Evolutionary conservation across 2,888 invertebrate species (phyloP), one percentile per base, ranked within the genome.

Genomic region (Xiphydria camelus): DNA sequence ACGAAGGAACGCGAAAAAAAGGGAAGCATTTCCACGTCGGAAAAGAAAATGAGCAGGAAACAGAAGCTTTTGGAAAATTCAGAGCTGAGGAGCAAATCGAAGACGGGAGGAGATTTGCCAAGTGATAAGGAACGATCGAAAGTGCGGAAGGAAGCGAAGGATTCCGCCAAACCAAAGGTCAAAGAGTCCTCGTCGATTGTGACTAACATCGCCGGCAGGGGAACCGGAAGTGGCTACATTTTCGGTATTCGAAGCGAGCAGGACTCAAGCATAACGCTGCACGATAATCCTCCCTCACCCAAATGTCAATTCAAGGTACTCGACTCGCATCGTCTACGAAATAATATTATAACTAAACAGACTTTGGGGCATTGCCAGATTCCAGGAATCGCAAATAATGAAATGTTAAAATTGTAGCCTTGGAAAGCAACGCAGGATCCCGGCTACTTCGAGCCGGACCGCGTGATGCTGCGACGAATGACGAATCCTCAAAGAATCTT

Each of bases 401-500:
- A 23, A 42, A 39, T 21, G 32, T 25, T 32, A 42, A 37, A 26
- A n/a, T n/a, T 42, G 2, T 22, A 44, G 62, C 20, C 53, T 37
- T 59, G 55, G 55, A 62, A 55, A 53, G 34, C 15, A 21, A 49
- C 50, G 15, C 57, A 47, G 37, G 55, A 62, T 41, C 33, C 40
- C 19, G 21, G 25, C 32, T 45, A 41, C 41, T 51, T 50, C 35
- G 59, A 64, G 44, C 52, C 59, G 9, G 61, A 64, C 52, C 59
- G 55, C 37, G 44, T 59, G 31, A 62, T 64, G 45, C 53, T 64
- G 29, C 50, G 52, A 38, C 50, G 62, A 47, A 61, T 64, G 64
- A 61, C 64, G 21, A 61, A 64, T 53, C 47, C 54, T 26, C 64
- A 64, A 40, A 59, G 64, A 51, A 64, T 64, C 47, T 45, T 64